Evolutionary conservation across 2,797 vertebrate genomes (phyloP).

Genomic region (Epinephelus coioides): DNA sequence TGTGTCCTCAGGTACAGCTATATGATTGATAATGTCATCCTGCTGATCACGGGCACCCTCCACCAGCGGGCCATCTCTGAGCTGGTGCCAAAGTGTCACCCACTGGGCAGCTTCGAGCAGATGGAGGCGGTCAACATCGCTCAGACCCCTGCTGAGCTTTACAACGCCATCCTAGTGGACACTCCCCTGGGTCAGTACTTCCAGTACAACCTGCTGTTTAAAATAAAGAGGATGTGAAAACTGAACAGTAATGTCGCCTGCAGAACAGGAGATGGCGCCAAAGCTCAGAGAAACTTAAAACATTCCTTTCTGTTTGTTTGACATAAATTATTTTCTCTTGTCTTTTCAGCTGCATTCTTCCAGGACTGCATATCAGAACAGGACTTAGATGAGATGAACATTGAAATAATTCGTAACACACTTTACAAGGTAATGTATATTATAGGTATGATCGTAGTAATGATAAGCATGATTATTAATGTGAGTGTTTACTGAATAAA

Average conservation of each 20-base stretch:
- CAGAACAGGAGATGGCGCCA: constrained; percentile 35
- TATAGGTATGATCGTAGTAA: too few relatives aligned
- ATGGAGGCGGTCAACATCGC: constrained; percentile 99
- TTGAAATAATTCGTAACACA: constrained; percentile 98
- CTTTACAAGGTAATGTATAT: constrained; percentile 92
- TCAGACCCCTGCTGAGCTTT: constrained; percentile 98
- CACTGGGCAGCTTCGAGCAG: constrained; percentile 98
- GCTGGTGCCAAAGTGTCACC: constrained; percentile 98
- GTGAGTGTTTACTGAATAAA: neutral
- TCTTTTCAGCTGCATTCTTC: constrained; percentile 95
- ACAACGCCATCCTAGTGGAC: constrained; percentile 99
- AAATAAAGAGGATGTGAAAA: neutral
- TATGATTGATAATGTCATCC: constrained; percentile 99
- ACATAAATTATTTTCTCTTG: constrained; percentile 11
- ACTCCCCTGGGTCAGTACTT: constrained; percentile 93
- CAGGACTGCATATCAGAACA: constrained; percentile 99
- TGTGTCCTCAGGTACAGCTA: constrained; percentile 93
- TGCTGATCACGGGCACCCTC: constrained; percentile 97
- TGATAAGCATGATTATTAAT: neutral
- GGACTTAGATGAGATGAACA: constrained; percentile 99
- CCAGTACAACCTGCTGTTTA: neutral
- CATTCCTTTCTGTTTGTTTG: too few relatives aligned
- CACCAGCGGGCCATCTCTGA: constrained; percentile 98
- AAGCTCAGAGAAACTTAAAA: neutral
- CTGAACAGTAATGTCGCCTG: neutral